Evolutionary conservation across 2,113 vertebrate species (phyloP).

Genomic region (Sylvicapra grimmia): DNA sequence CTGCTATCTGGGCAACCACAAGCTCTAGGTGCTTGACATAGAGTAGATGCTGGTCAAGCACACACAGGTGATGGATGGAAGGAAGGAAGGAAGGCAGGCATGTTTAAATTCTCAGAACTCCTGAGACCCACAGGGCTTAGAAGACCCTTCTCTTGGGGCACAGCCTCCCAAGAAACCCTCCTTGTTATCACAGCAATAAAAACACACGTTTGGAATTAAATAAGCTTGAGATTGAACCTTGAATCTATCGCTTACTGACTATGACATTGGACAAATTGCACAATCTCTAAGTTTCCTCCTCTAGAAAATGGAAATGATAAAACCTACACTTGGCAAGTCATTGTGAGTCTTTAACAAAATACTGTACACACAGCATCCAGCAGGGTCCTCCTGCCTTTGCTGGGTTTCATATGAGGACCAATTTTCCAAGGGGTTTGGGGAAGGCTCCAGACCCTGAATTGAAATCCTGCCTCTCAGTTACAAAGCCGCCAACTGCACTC

Average conservation of each 20-base stretch:
- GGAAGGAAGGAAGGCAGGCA: rapidly evolving
- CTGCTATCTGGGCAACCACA: not conserved
- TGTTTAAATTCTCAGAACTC: not conserved
- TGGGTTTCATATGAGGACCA: rapidly evolving
- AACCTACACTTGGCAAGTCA: not conserved
- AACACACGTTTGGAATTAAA: not conserved
- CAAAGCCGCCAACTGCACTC: not conserved
- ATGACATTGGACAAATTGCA: not conserved
- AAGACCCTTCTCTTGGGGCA: not conserved
- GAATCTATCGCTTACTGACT: not conserved
- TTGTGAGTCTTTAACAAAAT: not conserved
- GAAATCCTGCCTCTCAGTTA: not conserved
- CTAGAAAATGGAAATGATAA: not conserved
- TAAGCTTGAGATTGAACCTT: not conserved
- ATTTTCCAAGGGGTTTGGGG: not conserved
- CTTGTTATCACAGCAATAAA: too few species aligned
- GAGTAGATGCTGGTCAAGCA: not conserved
- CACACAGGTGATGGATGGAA: rapidly evolving
- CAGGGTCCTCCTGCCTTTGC: not conserved
- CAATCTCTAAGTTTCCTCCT: not conserved
- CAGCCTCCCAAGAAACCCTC: not conserved
- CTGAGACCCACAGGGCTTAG: not conserved
- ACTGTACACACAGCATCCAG: not conserved
- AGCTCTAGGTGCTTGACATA: not conserved
- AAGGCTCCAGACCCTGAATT: not conserved